Percentiles rank a stretch among this genome's conserved stretches.
Conservation (phyloP, 2,113 vertebrate genomes). For the Caracal caracal region DNA sequence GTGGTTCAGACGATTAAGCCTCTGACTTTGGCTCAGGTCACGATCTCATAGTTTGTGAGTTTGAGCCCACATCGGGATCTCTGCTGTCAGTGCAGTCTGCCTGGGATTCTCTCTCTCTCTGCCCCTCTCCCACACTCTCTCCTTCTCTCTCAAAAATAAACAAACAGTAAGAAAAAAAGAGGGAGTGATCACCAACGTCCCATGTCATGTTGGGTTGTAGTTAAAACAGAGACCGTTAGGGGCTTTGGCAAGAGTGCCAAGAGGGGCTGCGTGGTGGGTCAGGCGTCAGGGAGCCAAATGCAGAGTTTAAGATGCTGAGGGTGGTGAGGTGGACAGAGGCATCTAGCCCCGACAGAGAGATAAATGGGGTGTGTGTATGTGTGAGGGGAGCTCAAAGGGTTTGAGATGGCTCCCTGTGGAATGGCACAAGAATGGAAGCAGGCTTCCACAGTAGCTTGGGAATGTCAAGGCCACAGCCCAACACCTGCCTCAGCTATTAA, state of each 20-base stretch:
- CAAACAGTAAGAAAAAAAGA: too few species aligned
- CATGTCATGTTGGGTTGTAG: background rate
- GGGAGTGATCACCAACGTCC: background rate
- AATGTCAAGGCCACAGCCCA: background rate
- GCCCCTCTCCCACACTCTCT: too few species aligned
- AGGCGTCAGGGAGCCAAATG: background rate
- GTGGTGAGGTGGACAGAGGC: background rate
- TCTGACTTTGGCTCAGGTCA: too few species aligned
- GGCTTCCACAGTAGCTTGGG: background rate
- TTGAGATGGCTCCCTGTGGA: background rate
- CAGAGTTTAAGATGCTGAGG: background rate
- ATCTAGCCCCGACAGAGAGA: background rate
- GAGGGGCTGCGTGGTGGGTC: background rate
- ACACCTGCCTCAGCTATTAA: background rate
- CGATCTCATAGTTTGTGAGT: too few species aligned
- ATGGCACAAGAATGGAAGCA: background rate
- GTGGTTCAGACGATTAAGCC: too few species aligned
- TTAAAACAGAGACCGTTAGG: background rate
- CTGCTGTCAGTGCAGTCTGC: too few species aligned
- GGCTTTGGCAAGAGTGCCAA: too few species aligned
- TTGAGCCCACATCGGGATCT: too few species aligned
- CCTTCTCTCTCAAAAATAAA: too few species aligned
- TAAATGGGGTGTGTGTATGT: background rate
- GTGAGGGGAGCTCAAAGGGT: background rate
- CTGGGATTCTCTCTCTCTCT: too few species aligned